phyloP scores from a whole-genome alignment of 1,140 invertebrate species.

The Acromyrmex charruanus region DNA sequence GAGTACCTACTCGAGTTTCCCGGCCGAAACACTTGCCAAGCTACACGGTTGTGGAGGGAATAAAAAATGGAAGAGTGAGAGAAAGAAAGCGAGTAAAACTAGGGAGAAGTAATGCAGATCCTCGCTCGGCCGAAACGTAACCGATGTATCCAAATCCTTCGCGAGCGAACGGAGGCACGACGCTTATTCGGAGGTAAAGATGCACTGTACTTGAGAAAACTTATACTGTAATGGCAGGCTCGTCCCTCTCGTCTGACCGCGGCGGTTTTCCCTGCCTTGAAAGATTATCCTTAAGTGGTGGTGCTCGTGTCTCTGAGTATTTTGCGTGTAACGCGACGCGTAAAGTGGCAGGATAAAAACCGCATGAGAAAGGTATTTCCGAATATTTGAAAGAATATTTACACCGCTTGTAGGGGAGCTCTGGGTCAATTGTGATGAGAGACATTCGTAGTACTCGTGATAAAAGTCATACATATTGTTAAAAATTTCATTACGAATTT shows the following conservation, averaged over 20 bases:
- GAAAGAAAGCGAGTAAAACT: neutral
- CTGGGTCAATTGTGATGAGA: neutral
- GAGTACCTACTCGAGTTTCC: conserved; percentile 73
- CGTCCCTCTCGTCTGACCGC: conserved; percentile 52
- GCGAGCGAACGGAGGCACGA: conserved; percentile 65
- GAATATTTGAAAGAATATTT: conserved; percentile 46
- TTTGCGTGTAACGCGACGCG: conserved; percentile 55
- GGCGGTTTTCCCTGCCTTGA: conserved; percentile 53
- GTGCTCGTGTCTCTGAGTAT: conserved; percentile 38
- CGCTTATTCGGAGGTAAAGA: conserved; percentile 62
- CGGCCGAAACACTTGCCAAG: conserved; percentile 70
- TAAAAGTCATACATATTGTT: neutral
- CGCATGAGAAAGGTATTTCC: conserved; percentile 14
- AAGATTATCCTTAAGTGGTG: conserved; percentile 58
- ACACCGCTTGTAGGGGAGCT: neutral
- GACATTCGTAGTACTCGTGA: neutral
- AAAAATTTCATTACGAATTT: too few species aligned
- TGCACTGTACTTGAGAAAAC: conserved; percentile 35
- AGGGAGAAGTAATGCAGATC: neutral
- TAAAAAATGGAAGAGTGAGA: conserved; percentile 58
- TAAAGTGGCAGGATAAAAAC: conserved; percentile 51
- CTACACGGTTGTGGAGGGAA: conserved; percentile 58
- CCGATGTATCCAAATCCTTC: conserved; percentile 67
- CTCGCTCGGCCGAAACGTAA: conserved; percentile 4
- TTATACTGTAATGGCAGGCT: conserved; percentile 52